A percentile compares a stretch with the other conserved stretches of the same genome.
phyloP scores from a whole-genome alignment of 1,140 invertebrate species.

The Brachystomella parvula region DNA sequence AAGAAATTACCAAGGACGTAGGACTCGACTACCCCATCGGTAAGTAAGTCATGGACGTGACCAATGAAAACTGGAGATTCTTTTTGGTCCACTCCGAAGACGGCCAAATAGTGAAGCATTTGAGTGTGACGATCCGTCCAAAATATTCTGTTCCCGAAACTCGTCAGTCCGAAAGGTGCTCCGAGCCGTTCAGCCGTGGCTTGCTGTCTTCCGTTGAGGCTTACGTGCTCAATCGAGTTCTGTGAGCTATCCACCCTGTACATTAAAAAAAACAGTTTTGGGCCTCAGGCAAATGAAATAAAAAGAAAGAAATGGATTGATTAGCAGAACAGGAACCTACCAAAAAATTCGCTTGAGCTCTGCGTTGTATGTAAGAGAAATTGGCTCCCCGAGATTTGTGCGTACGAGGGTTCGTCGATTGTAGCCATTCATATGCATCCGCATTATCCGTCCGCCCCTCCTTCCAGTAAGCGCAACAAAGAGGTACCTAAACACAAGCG shows the following conservation, averaged over 20 bases:
- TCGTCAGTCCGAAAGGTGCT: slow-evolving; percentile 21
- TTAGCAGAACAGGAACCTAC: slow-evolving; percentile 13
- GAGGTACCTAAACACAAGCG: slow-evolving; percentile 17
- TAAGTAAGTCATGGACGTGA: neutral
- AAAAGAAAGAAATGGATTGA: neutral
- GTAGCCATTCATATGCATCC: slow-evolving; percentile 28
- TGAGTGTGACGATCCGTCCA: slow-evolving; percentile 77
- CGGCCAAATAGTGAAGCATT: neutral
- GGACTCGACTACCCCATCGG: neutral
- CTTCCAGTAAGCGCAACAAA: slow-evolving; percentile 24
- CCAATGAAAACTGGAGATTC: slow-evolving; percentile 23
- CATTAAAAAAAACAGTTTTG: neutral
- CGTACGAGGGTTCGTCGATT: slow-evolving; percentile 14
- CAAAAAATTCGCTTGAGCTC: slow-evolving; percentile 28
- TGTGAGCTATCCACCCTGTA: slow-evolving; percentile 24
- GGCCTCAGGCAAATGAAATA: neutral
- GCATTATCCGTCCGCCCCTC: slow-evolving; percentile 26
- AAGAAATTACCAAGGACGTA: slow-evolving; percentile 27
- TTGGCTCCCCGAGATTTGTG: slow-evolving; percentile 24
- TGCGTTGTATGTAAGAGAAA: slow-evolving; percentile 26
- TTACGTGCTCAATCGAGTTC: slow-evolving; percentile 26
- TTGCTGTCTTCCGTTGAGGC: slow-evolving; percentile 15
- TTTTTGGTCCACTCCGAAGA: neutral
- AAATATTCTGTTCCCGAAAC: slow-evolving; percentile 63
- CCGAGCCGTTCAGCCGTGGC: neutral